phyloP scores from a whole-genome alignment of 2,113 vertebrate species.

The Aythya baeri region DNA sequence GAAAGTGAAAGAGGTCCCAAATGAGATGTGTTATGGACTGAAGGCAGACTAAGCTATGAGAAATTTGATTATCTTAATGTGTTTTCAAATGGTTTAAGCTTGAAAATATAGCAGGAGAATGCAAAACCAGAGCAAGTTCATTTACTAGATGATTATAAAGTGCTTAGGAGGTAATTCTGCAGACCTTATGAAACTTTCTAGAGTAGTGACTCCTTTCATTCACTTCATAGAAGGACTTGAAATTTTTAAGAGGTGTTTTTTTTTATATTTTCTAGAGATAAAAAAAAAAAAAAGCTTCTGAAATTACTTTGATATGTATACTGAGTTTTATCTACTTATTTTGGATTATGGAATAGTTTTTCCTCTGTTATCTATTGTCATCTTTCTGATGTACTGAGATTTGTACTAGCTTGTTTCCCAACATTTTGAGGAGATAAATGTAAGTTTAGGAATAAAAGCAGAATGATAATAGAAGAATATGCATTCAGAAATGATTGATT shows the following conservation, averaged over 20 bases:
- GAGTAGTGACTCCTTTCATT: conserved; percentile 14
- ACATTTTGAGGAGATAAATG: conserved; percentile 41
- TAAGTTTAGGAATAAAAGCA: conserved; percentile 18
- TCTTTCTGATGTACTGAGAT: conserved; percentile 67
- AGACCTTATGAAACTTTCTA: background rate
- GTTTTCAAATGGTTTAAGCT: background rate
- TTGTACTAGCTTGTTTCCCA: conserved; percentile 58
- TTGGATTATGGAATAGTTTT: conserved; percentile 67
- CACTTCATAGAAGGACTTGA: conserved; percentile 14
- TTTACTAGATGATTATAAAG: background rate
- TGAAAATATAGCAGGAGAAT: background rate
- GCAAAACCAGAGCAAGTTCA: accelerated
- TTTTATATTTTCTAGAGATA: background rate
- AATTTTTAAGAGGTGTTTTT: conserved; percentile 55
- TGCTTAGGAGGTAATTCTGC: background rate
- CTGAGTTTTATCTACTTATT: conserved; percentile 71
- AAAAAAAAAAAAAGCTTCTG: conserved; percentile 64
- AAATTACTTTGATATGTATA: conserved; percentile 74
- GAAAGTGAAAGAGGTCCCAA: background rate
- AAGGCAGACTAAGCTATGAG: background rate
- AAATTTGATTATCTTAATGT: background rate
- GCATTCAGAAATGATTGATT: conserved; percentile 65
- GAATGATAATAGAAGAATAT: conserved; percentile 45
- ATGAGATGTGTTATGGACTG: background rate
- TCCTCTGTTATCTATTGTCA: conserved; percentile 42